These are phyloP conservation scores for Mohoua ochrocephala DNA, from an alignment of 2,113 vertebrate species.

Conservation along the genomic window DNA sequence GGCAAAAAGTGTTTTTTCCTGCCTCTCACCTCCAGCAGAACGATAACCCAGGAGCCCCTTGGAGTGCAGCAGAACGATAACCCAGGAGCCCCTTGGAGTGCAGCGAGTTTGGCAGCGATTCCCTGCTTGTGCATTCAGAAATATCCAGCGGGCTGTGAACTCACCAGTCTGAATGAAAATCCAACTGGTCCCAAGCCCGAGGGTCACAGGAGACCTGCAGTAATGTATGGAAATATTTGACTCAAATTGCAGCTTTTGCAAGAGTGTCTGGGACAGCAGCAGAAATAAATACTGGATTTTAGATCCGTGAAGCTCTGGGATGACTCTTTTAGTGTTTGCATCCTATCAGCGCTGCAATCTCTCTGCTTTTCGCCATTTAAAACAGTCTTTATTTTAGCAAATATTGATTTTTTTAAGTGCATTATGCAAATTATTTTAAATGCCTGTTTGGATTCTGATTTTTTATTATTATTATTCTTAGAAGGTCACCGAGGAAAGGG, in stretches of 20 bases:
- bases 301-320: neutral
- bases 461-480: neutral
- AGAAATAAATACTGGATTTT: neutral
- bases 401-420: rapidly evolving
- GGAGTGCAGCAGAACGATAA: neutral
- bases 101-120: neutral
- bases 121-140: conserved; percentile 27
- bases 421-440: neutral
- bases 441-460: neutral
- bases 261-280: neutral
- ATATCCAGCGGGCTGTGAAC: neutral
- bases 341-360: neutral
- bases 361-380: neutral
- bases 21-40: conserved; percentile 13
- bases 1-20: neutral
- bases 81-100: neutral
- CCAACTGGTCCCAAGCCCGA: neutral
- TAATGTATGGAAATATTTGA: neutral
- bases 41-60: conserved; percentile 12
- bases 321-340: neutral
- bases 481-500: neutral
- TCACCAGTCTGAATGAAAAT: neutral
- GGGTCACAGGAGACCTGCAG: neutral
- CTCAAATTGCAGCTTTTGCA: neutral
- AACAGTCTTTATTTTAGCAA: neutral